Conservation (phyloP, 2,797 vertebrate genomes). For the Parambassis ranga region DNA sequence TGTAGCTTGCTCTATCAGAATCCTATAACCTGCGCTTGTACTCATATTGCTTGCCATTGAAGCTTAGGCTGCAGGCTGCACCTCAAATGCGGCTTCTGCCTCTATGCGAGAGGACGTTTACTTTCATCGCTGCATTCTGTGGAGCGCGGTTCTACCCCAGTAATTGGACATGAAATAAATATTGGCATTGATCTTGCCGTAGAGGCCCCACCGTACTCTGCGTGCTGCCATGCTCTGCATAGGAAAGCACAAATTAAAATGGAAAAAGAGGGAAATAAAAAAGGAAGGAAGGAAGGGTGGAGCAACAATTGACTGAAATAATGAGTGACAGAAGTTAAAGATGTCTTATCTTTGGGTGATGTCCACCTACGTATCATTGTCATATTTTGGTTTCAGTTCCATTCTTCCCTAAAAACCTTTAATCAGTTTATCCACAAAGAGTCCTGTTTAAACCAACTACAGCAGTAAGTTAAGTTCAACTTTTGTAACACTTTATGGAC, state of each 20-base stretch:
- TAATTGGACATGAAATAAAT: conserved; percentile 69
- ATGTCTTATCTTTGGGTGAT: too few relatives aligned
- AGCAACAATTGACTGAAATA: neutral
- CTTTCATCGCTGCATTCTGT: conserved; percentile 40
- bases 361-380: too few relatives aligned
- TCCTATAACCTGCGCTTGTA: conserved; percentile 52
- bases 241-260: conserved; percentile 8
- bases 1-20: conserved; percentile 45
- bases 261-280: neutral
- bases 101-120: conserved; percentile 20
- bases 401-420: too few relatives aligned
- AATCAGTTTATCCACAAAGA: too few relatives aligned
- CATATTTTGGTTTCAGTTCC: too few relatives aligned
- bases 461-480: conserved; percentile 2
- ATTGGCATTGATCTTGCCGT: conserved; percentile 63
- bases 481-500: conserved; percentile 16
- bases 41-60: conserved; percentile 24
- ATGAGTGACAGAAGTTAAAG: too few relatives aligned
- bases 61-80: conserved; percentile 43
- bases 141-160: conserved; percentile 19
- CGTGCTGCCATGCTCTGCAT: conserved; percentile 29
- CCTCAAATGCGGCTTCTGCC: conserved; percentile 33
- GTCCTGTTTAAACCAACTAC: too few relatives aligned
- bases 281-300: neutral
- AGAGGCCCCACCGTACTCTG: neutral